These are phyloP conservation scores for Drosophila bunnanda DNA, from an alignment of 2,888 invertebrate genomes.

Conservation along the genomic window DNA sequence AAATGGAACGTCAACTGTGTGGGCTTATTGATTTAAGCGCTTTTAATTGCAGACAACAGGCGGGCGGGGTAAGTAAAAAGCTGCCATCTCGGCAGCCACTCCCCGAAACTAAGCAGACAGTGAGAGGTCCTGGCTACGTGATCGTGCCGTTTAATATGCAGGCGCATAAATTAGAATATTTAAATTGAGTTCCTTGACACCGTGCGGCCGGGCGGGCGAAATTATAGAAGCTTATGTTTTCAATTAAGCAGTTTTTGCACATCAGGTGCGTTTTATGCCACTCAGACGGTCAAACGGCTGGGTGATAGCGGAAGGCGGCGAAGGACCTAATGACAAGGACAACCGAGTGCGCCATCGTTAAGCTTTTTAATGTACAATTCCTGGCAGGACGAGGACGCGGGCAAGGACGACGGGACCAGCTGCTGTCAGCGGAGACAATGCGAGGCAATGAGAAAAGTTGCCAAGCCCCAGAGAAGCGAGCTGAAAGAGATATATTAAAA, in stretches of 20 bases:
- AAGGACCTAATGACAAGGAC: conserved; percentile 48
- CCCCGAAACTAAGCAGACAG: conserved; percentile 16
- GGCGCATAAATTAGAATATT: conserved; percentile 72
- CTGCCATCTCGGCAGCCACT: conserved; percentile 3
- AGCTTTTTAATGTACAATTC: conserved; percentile 69
- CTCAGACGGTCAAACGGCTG: conserved; percentile 47
- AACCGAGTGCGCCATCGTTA: conserved; percentile 56
- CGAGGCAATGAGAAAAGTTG: conserved; percentile 49
- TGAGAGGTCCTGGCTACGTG: conserved; percentile 23
- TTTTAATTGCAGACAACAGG: conserved; percentile 63
- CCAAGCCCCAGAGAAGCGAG: conserved; percentile 26
- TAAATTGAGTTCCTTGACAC: conserved; percentile 51
- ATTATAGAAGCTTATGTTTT: conserved; percentile 79
- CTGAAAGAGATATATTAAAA: conserved; percentile 53
- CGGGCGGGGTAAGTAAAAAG: not conserved
- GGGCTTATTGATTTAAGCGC: conserved; percentile 59
- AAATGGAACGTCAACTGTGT: conserved; percentile 48
- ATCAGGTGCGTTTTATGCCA: conserved; percentile 77
- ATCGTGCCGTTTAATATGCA: conserved; percentile 67
- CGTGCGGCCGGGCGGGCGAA: conserved; percentile 43
- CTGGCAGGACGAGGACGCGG: conserved; percentile 34
- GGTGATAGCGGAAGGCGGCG: not conserved
- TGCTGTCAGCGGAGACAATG: conserved; percentile 60
- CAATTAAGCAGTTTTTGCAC: conserved; percentile 78
- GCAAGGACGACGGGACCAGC: conserved; percentile 48